A percentile compares a stretch with the other conserved stretches of the same genome.
These are phyloP conservation scores for Calyptomena viridis DNA, from an alignment of 2,113 vertebrate species.

Conservation along the genomic window DNA sequence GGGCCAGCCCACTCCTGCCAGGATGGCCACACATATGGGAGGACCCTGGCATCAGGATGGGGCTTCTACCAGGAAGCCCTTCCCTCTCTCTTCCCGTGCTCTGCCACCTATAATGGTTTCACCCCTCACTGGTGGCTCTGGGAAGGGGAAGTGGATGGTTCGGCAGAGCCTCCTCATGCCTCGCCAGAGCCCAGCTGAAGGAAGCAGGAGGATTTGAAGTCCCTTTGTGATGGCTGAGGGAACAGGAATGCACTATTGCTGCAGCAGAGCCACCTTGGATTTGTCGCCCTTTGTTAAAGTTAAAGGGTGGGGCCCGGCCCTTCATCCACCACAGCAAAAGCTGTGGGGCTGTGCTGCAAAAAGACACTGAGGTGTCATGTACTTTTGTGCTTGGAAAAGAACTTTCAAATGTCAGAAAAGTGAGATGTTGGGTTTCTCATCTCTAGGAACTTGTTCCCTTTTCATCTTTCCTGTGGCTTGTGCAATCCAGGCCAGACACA, in stretches of 20 bases:
- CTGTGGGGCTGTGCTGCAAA: fast-evolving
- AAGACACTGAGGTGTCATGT: no score
- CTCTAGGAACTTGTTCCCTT: fast-evolving
- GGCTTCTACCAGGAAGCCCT: neutral
- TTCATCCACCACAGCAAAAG: no score
- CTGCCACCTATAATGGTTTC: fast-evolving
- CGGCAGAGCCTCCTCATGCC: fast-evolving
- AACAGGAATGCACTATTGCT: no score
- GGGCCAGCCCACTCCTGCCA: no score
- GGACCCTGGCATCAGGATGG: fast-evolving
- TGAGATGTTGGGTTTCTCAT: fast-evolving
- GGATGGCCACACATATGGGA: no score
- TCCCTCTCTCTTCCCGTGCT: neutral
- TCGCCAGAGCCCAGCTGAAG: no score
- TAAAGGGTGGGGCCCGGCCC: neutral
- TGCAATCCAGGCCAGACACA: neutral
- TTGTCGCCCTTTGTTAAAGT: neutral
- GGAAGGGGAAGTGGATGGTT: fast-evolving
- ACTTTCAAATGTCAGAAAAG: neutral
- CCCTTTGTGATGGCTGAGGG: fast-evolving
- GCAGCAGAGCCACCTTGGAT: fast-evolving
- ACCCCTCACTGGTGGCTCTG: neutral
- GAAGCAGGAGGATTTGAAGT: fast-evolving
- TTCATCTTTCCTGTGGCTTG: neutral
- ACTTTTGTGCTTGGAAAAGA: fast-evolving